Conservation (phyloP, 1,140 invertebrate species). For the Stenopsyche tienmushanensis region DNA sequence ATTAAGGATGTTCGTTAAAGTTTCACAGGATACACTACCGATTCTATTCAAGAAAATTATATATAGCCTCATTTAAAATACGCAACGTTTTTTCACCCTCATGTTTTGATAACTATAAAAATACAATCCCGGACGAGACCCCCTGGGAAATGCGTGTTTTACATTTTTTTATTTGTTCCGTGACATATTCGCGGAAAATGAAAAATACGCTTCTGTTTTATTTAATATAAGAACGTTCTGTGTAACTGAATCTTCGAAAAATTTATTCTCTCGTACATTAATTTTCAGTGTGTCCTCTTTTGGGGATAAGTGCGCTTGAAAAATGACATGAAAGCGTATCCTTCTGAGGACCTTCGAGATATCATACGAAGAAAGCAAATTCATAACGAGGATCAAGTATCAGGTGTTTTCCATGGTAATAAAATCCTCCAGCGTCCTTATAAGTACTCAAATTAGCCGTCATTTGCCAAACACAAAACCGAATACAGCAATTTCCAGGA, state of each 20-base stretch:
- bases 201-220: conserved; percentile 1
- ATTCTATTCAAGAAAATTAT: too few relatives aligned
- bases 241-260: not conserved
- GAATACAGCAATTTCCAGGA: too few relatives aligned
- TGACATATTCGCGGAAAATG: conserved; percentile 3
- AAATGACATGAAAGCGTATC: not conserved
- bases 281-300: not conserved
- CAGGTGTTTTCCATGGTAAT: too few relatives aligned
- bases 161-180: not conserved
- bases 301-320: not conserved
- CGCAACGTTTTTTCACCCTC: conserved; percentile 1
- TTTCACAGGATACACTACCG: too few relatives aligned
- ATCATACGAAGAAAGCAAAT: too few relatives aligned
- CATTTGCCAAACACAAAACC: too few relatives aligned
- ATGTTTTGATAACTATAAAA: too few relatives aligned
- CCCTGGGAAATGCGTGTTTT: not conserved
- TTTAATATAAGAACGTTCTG: too few relatives aligned
- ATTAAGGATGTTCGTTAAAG: not conserved
- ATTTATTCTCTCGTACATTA: not conserved
- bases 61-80: not conserved
- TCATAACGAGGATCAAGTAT: too few relatives aligned
- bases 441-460: too few relatives aligned
- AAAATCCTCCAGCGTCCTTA: too few relatives aligned
- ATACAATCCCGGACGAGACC: not conserved
- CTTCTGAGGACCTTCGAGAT: not conserved